Base-by-base conservation (phyloP, 2,888 invertebrate genomes). In the Thera obeliscata region DNA sequence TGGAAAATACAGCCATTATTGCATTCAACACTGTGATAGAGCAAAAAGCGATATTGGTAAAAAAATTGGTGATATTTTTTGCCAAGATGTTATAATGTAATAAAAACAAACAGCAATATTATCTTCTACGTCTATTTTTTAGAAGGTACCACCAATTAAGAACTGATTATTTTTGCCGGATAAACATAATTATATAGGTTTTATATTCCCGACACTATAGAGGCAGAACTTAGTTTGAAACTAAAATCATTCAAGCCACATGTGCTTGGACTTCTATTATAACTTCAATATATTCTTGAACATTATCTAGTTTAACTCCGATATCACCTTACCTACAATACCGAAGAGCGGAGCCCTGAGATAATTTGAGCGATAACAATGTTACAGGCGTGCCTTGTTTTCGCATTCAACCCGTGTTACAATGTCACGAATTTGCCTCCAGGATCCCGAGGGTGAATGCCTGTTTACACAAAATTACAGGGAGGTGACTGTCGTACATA, bases 381-480 rank as follows among this genome's bases (percentile, higher is more conserved):
- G 73, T 77, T 80, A 76, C 70, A 76, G 70, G 76, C 78, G 78
- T 76, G 77, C 70, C 74, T 79, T 81, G 81, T 83, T 83, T 79
- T 78, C 78, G 76, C 74, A 81, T 81, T 81, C 79, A 76, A 81
- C 81, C 81, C 81, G 66, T 81, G 83, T 84, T 80, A 81, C 78
- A 75, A 77, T 78, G 78, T 77, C 78, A 81, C 79, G 78, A 75
- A 82, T 78, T 79, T 78, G 73, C 75, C 77, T 73, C 72, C 67
- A 72, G 79, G 76, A 81, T 78, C 81, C 80, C 79, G 70, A 72
- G 72, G 76, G 80, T 76, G 75, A 76, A 72, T 48, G 68, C 74
- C 77, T 86, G 82, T 85, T 84, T 83, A 81, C 81, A 80, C 77
- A 78, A 79, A 85, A 83, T 85, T 83, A 85, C 82, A 73, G 69